Percentiles rank a stretch among this genome's conserved stretches.
phyloP scores from a whole-genome alignment of 1,140 invertebrate species.

The Drosophila mayri region DNA sequence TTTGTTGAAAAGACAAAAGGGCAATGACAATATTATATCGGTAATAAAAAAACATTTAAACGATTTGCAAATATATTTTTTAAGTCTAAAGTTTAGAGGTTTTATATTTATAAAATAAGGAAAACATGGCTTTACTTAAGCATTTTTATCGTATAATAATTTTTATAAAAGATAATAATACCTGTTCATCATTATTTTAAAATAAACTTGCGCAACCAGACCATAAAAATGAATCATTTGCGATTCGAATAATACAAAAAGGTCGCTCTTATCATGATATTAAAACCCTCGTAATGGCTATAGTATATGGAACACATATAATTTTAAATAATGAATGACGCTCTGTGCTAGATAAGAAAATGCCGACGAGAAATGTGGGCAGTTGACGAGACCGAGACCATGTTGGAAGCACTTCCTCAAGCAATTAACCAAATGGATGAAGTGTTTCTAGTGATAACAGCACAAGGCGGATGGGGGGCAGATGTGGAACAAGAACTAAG shows the following conservation, averaged over 20 bases:
- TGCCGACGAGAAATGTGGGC: neutral
- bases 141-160: neutral
- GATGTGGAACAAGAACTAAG: slow-evolving; percentile 19
- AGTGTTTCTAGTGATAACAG: slow-evolving; percentile 54
- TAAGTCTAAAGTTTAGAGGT: neutral
- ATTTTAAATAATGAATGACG: slow-evolving; percentile 48
- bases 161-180: neutral
- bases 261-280: slow-evolving; percentile 11
- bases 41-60: neutral
- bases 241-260: slow-evolving; percentile 4
- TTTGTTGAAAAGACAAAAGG: too few species aligned
- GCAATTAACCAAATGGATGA: slow-evolving; percentile 72
- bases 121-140: neutral
- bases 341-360: slow-evolving; percentile 47
- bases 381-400: neutral
- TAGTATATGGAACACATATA: neutral
- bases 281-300: slow-evolving; percentile 12
- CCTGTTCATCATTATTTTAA: neutral
- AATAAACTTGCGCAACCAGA: neutral
- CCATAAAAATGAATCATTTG: slow-evolving; percentile 11
- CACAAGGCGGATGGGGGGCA: neutral
- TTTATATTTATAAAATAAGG: neutral
- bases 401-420: slow-evolving; percentile 62
- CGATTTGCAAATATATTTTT: neutral
- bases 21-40: neutral